Conservation (phyloP, 2,797 vertebrate genomes). For the Amblyraja radiata region DNA sequence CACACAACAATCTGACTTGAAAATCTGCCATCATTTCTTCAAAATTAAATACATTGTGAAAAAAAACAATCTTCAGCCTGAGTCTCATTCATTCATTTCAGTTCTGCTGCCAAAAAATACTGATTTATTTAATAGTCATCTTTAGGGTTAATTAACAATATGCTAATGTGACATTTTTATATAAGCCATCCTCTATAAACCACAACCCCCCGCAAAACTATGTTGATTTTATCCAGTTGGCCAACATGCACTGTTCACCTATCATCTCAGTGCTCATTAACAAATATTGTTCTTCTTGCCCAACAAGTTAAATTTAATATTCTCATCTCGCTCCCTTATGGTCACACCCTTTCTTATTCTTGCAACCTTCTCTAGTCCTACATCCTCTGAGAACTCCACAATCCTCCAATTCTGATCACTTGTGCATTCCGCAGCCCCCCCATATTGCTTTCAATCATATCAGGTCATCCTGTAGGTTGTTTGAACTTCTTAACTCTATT, state of each 20-base stretch:
- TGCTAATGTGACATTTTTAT: neutral
- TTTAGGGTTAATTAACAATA: neutral
- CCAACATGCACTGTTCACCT: neutral
- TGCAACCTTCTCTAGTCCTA: neutral
- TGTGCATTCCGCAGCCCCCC: neutral
- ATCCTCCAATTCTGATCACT: neutral
- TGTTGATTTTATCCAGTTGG: neutral
- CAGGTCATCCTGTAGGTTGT: neutral
- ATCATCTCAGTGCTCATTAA: neutral
- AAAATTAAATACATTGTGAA: too few relatives aligned
- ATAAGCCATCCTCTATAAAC: neutral
- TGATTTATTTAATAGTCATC: neutral
- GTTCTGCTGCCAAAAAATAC: too few relatives aligned
- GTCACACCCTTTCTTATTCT: neutral
- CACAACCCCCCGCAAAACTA: neutral
- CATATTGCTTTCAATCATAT: neutral
- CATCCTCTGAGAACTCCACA: neutral
- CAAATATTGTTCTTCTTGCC: neutral
- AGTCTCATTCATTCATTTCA: too few relatives aligned
- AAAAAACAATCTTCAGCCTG: too few relatives aligned
- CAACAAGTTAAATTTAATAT: neutral
- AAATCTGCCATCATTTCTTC: too few relatives aligned
- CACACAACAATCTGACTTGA: too few relatives aligned
- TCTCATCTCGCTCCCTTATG: neutral
- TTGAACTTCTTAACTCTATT: neutral